These are phyloP conservation scores for Xenopus tropicalis DNA, from an alignment of 2,113 vertebrate genomes.

Conservation along the genomic window UCB_Xtro_10.0 CM004446.2:87235001-87235500, in stretches of 20 bases:
- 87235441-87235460: too few relatives aligned
- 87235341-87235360: neutral
- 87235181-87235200: neutral
- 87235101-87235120: neutral
- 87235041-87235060: neutral
- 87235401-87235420: neutral
- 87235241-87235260: slow-evolving; percentile 10
- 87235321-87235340: neutral
- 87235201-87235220: neutral
- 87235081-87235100: slow-evolving; percentile 8
- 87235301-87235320: neutral
- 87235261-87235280: slow-evolving; percentile 7
- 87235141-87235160: neutral
- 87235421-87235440: too few relatives aligned
- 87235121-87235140: neutral
- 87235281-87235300: neutral
- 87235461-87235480: too few relatives aligned
- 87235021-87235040: neutral
- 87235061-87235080: slow-evolving; percentile 3
- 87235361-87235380: neutral
- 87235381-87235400: neutral
- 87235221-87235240: neutral
- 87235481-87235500: too few relatives aligned
- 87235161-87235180: neutral
- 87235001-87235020: neutral